These are phyloP conservation scores for Buteo buteo DNA, from an alignment of 2,113 vertebrate genomes.

Conservation along the genomic window DNA sequence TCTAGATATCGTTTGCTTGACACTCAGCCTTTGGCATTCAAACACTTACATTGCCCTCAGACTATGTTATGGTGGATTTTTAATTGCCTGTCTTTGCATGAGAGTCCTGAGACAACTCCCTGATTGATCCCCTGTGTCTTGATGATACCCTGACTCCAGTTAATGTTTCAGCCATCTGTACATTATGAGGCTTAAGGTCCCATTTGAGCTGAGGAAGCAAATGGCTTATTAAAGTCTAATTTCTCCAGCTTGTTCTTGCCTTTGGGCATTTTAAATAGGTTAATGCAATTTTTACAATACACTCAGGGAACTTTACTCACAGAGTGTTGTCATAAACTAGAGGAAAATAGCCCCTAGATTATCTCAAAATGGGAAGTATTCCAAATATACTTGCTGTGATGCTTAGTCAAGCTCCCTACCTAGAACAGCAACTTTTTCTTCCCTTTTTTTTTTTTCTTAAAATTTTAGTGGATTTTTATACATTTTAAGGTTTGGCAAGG, in stretches of 20 bases:
- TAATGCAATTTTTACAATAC: slow-evolving; percentile 59
- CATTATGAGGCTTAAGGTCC: slow-evolving; percentile 24
- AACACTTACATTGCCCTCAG: not conserved
- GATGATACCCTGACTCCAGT: not conserved
- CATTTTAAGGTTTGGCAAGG: not conserved
- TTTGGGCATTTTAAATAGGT: slow-evolving; percentile 65
- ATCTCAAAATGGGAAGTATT: slow-evolving; percentile 20
- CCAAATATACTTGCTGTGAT: not conserved
- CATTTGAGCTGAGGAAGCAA: slow-evolving; percentile 57
- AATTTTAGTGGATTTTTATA: not conserved
- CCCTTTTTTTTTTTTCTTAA: not conserved
- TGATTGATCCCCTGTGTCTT: slow-evolving; percentile 28
- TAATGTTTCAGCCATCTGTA: slow-evolving; percentile 32
- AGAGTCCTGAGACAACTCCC: not conserved
- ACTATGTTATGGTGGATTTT: not conserved
- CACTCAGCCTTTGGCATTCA: not conserved
- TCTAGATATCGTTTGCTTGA: not conserved
- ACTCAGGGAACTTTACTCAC: slow-evolving; percentile 44
- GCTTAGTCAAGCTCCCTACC: not conserved
- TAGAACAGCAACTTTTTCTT: not conserved
- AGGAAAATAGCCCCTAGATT: slow-evolving; percentile 40
- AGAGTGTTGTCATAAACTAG: slow-evolving; percentile 32
- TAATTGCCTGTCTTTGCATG: slow-evolving; percentile 18
- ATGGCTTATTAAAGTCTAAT: slow-evolving; percentile 61
- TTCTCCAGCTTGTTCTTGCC: slow-evolving; percentile 55